A percentile compares a stretch with the other conserved stretches of the same genome.
Evolutionary conservation across 2,888 invertebrate genomes (phyloP).

Genomic region (Eristalis arbustorum): DNA sequence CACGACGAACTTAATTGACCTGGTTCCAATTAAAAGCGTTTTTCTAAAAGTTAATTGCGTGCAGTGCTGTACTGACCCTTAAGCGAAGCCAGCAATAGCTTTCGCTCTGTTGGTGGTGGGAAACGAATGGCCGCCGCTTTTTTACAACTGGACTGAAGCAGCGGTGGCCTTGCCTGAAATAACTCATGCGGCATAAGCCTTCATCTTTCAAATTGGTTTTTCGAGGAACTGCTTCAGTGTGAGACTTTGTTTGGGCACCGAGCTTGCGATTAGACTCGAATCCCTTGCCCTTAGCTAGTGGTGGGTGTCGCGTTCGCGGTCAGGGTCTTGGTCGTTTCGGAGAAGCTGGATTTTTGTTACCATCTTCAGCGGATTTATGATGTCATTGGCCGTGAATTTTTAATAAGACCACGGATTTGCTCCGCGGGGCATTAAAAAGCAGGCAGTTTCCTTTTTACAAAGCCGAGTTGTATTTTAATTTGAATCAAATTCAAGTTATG

Average conservation of each 20-base stretch:
- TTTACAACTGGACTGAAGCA: not conserved
- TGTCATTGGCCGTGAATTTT: no score
- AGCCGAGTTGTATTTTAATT: no score
- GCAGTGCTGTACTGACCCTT: not conserved
- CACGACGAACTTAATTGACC: not conserved
- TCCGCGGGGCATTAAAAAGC: not conserved
- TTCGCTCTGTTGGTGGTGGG: not conserved
- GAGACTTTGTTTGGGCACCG: not conserved
- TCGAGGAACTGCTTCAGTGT: not conserved
- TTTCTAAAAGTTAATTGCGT: not conserved
- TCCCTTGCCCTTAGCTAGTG: not conserved
- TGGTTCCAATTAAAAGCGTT: not conserved
- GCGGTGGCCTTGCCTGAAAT: not conserved
- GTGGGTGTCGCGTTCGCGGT: not conserved
- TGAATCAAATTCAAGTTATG: no score
- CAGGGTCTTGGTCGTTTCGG: not conserved
- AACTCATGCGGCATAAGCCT: not conserved
- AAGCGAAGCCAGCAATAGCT: not conserved
- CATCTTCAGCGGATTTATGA: not conserved
- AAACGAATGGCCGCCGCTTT: not conserved
- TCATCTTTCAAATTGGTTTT: not conserved
- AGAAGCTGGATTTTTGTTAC: not conserved
- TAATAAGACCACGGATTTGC: not conserved
- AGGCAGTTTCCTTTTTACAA: not conserved
- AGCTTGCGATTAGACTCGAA: not conserved